Percentiles rank a stretch among this genome's conserved stretches.
Conservation (phyloP, 2,113 vertebrate genomes). For the Drymodes brunneopygia region DNA sequence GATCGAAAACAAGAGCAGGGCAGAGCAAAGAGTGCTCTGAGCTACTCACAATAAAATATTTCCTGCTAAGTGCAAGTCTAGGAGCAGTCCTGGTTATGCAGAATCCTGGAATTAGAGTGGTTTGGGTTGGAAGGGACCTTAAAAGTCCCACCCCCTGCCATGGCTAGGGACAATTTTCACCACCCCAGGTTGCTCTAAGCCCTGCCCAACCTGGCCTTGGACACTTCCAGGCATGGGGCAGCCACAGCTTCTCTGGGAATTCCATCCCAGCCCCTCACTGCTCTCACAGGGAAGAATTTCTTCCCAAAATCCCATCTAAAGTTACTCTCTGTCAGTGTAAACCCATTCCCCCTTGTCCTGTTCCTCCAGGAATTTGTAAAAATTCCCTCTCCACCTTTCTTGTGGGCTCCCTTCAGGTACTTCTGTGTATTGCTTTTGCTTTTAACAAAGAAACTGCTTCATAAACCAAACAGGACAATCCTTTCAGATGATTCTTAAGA, state of each 20-base stretch:
- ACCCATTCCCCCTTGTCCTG: not conserved
- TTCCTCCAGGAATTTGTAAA: not conserved
- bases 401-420: not conserved
- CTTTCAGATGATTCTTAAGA: not conserved
- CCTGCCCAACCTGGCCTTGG: not conserved
- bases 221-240: not conserved
- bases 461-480: not conserved
- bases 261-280: not conserved
- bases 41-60: not conserved
- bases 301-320: not conserved
- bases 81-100: not conserved
- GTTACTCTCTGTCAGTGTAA: not conserved
- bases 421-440: not conserved
- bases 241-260: not conserved
- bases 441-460: not conserved
- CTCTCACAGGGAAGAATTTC: not conserved
- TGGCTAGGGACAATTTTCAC: rapidly evolving
- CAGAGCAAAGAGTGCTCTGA: not conserved
- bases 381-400: not conserved
- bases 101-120: not conserved
- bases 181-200: not conserved
- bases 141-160: not conserved
- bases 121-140: not conserved
- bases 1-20: not conserved
- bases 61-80: not conserved